phyloP scores from a whole-genome alignment of 2,888 invertebrate species.

The Tetragnatha montana region DNA sequence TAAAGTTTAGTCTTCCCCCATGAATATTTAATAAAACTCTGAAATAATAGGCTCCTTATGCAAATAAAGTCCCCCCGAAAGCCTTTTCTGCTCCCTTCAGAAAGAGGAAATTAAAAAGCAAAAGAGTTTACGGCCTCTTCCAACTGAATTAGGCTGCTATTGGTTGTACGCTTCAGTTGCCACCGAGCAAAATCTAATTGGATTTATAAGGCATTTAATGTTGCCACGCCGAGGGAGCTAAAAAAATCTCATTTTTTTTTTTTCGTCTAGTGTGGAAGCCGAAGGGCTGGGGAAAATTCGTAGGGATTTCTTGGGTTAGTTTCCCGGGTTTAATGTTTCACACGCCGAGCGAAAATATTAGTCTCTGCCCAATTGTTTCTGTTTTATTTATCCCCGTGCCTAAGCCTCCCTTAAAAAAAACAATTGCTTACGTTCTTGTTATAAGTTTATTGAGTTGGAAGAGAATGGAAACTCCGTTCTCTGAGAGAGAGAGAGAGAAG shows the following conservation, averaged over 20 bases:
- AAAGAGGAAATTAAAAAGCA: constrained; percentile 13
- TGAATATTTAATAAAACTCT: constrained; percentile 55
- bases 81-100: neutral
- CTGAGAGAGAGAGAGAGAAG: too few species aligned
- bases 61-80: constrained; percentile 29
- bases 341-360: neutral
- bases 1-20: constrained; percentile 36
- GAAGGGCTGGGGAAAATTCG: constrained; percentile 28
- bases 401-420: neutral
- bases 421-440: constrained; percentile 3
- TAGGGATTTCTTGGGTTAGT: constrained; percentile 11
- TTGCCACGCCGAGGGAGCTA: constrained; percentile 43
- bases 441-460: neutral
- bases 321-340: constrained; percentile 28
- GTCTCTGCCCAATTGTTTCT: neutral
- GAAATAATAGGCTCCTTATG: constrained; percentile 44
- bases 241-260: constrained; percentile 1
- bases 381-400: neutral
- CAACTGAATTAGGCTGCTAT: constrained; percentile 45
- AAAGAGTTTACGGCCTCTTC: constrained; percentile 28
- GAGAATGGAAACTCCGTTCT: neutral
- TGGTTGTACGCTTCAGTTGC: constrained; percentile 28
- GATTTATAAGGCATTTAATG: constrained; percentile 55
- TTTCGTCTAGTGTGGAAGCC: constrained; percentile 1
- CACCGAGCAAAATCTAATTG: constrained; percentile 44